A percentile compares a stretch with the other conserved stretches of the same genome.
Evolutionary conservation across 1,140 invertebrate genomes (phyloP).

Genomic region (Spodoptera litura): DNA sequence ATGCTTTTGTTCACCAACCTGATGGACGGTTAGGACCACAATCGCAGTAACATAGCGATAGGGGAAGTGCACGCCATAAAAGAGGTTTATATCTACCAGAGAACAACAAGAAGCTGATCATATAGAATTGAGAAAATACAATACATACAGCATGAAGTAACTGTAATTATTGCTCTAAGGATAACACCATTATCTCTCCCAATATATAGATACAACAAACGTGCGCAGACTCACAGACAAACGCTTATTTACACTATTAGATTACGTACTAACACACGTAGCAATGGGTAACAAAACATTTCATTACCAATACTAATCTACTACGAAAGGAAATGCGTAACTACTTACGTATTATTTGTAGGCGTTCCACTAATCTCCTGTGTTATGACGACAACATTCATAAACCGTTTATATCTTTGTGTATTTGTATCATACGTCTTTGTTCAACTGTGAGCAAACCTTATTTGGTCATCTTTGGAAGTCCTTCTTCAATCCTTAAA

Average conservation of each 20-base stretch:
- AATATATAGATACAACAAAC: background rate
- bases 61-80: no score
- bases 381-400: background rate
- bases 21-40: no score
- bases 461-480: no score
- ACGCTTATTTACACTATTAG: slow-evolving; percentile 3
- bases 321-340: slow-evolving; percentile 11
- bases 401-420: background rate
- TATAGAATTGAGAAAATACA: no score
- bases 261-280: slow-evolving; percentile 1
- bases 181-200: no score
- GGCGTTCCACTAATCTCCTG: background rate
- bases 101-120: no score
- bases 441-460: background rate
- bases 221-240: background rate
- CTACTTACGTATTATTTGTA: background rate
- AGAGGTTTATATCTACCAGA: no score
- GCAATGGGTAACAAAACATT: background rate
- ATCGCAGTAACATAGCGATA: no score
- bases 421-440: background rate
- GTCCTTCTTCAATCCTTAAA: no score
- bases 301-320: slow-evolving; percentile 6
- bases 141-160: no score
- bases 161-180: no score
- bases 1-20: no score